Conservation (phyloP, 2,113 vertebrate species). For the Anguilla japonica region DNA sequence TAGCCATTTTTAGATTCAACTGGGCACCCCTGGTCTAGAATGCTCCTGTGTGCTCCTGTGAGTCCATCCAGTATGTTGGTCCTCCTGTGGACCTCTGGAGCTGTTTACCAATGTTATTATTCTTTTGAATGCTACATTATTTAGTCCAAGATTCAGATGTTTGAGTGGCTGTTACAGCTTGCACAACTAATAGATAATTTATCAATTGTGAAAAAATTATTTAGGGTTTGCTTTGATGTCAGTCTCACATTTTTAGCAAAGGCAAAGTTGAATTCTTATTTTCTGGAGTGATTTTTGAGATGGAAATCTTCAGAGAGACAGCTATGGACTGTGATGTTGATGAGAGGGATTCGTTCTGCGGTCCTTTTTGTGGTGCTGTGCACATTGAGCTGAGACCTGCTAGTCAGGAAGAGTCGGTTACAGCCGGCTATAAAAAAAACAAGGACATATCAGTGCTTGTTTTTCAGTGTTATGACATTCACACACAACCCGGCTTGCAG, state of each 20-base stretch:
- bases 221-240: neutral
- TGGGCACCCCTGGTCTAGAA: too few species aligned
- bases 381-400: neutral
- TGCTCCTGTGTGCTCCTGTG: neutral
- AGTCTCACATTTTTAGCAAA: neutral
- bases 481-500: neutral
- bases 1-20: too few species aligned
- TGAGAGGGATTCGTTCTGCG: neutral
- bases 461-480: neutral
- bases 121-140: neutral
- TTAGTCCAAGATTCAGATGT: neutral
- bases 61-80: conserved; percentile 49
- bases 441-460: neutral
- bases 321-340: neutral
- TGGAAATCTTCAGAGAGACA: neutral
- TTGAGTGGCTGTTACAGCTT: neutral
- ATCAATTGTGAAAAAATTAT: neutral
- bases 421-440: neutral
- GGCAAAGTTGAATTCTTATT: neutral
- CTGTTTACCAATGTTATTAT: neutral
- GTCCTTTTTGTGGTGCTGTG: neutral
- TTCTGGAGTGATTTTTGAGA: neutral
- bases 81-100: neutral
- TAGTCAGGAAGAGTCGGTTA: neutral
- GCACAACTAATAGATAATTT: too few species aligned